These are phyloP conservation scores for Trematocara zebra DNA, from an alignment of 2,113 vertebrate genomes.

Conservation along the genomic window DNA sequence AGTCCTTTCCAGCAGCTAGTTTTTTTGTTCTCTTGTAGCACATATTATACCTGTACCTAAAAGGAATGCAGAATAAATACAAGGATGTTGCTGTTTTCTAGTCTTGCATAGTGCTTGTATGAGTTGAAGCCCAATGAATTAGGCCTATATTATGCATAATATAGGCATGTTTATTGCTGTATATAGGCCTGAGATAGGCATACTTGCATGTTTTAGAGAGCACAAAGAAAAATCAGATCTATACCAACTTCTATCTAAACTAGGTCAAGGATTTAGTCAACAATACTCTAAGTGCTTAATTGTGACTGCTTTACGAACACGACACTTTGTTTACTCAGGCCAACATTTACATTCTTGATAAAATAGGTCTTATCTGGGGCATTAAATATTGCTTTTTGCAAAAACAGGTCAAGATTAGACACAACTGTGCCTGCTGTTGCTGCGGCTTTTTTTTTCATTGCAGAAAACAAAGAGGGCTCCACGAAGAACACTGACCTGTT, in stretches of 20 bases:
- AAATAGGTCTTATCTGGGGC: not conserved
- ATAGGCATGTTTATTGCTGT: not conserved
- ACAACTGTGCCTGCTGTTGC: not conserved
- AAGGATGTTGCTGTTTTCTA: not conserved
- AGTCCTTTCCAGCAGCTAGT: not conserved
- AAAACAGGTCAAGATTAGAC: conserved; percentile 17
- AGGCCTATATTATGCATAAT: not conserved
- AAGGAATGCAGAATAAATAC: not conserved
- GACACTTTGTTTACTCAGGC: not conserved
- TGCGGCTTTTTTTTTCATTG: not conserved
- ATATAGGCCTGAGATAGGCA: not conserved
- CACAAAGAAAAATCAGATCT: not conserved
- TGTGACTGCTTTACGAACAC: not conserved
- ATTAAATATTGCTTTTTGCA: not conserved
- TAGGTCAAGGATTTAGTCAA: conserved; percentile 15
- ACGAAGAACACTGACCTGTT: not conserved
- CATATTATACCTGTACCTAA: not conserved
- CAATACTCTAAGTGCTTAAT: not conserved
- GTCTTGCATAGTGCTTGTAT: not conserved
- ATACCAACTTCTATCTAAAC: not conserved
- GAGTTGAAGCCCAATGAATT: not conserved
- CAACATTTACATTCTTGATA: not conserved
- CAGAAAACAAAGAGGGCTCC: not conserved
- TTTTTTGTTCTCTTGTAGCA: not conserved
- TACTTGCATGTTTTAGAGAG: not conserved